phyloP scores from a whole-genome alignment of 2,797 vertebrate genomes.

The Tolypeutes matacus region DNA sequence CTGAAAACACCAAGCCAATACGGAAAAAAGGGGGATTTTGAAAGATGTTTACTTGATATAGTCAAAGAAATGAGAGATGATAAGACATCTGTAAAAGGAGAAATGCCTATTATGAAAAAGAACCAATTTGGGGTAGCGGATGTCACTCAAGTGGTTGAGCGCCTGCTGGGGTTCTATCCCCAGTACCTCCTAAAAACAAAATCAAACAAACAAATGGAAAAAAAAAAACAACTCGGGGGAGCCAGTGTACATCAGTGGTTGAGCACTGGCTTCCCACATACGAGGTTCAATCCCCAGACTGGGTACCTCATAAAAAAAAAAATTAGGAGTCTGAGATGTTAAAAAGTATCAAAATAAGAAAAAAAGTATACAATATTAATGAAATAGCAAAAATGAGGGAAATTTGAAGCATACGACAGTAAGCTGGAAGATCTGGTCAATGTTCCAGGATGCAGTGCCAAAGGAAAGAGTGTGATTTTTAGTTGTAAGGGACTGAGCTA shows the following conservation, averaged over 20 bases:
- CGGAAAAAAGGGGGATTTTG: neutral
- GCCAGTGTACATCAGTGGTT: no score
- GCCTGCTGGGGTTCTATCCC: no score
- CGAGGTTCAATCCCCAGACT: no score
- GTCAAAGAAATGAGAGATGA: neutral
- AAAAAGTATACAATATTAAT: neutral
- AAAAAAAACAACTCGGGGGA: no score
- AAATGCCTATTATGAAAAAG: neutral
- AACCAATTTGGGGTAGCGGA: neutral
- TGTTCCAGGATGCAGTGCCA: neutral
- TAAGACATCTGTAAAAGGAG: neutral
- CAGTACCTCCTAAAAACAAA: no score
- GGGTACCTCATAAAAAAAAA: neutral
- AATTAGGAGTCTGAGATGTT: neutral
- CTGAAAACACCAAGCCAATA: neutral
- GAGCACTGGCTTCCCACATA: no score
- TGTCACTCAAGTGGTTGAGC: no score
- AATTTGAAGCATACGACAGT: neutral
- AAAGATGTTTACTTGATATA: neutral
- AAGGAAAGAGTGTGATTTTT: neutral
- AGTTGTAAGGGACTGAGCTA: neutral
- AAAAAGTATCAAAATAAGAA: neutral
- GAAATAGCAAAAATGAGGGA: neutral
- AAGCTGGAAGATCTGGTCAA: neutral
- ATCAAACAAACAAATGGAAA: no score